These are phyloP conservation scores for Rhinella marina DNA, from an alignment of 2,797 vertebrate genomes.

Conservation along the genomic window DNA sequence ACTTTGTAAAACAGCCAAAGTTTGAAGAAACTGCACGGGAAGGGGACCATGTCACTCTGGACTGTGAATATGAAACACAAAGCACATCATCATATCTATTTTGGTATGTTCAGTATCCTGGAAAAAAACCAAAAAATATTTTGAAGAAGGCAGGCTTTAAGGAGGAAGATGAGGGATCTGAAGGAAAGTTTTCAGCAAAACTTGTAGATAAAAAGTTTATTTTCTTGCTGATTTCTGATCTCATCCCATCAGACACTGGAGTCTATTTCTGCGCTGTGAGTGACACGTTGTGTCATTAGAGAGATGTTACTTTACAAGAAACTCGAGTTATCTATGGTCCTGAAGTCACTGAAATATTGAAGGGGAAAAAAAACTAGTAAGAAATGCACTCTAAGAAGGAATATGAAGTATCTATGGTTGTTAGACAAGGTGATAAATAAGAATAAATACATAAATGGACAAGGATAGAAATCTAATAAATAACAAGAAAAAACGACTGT, in stretches of 20 bases:
- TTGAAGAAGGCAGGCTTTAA: neutral
- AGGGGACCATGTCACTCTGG: neutral
- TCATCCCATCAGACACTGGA: conserved; percentile 10
- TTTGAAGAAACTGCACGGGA: neutral
- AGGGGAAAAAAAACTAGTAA: neutral
- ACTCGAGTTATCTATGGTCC: neutral
- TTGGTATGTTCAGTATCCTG: conserved; percentile 63
- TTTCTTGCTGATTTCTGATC: neutral
- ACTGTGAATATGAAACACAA: neutral
- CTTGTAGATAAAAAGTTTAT: conserved; percentile 12
- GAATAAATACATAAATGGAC: too few relatives aligned
- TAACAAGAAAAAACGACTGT: too few relatives aligned
- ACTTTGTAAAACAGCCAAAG: neutral
- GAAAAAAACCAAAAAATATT: neutral
- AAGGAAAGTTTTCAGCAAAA: neutral
- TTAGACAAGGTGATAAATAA: too few relatives aligned
- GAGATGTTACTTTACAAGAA: neutral
- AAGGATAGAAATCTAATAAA: too few relatives aligned
- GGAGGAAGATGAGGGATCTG: neutral
- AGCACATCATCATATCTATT: conserved; percentile 50
- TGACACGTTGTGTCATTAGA: conserved; percentile 48
- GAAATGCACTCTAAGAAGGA: neutral
- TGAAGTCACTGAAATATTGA: neutral
- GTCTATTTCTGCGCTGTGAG: conserved; percentile 54
- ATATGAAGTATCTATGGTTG: neutral